Evolutionary conservation across 2,888 invertebrate species (phyloP), one percentile per base, ranked within the genome.

Genomic region (Colostygia pectinataria): DNA sequence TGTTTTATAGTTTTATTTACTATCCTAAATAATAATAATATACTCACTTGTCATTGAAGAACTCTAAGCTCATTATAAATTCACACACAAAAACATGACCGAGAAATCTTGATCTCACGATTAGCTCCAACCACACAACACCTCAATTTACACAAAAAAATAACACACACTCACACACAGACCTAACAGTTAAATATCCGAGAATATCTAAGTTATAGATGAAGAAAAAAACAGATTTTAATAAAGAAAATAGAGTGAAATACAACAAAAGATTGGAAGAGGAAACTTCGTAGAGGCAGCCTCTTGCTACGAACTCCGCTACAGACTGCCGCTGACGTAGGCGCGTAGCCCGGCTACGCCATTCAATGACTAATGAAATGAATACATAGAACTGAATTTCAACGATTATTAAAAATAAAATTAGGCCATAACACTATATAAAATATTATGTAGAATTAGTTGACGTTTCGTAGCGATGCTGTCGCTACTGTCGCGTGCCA

Each of bases 281-380:
- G 52, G 57, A 55, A 54, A 40, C 10, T 27, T 65, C 74, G 74
- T 71, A 74, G 71, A 65, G 55, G 53, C 75, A 61, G 39, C 66
- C 64, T 63, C 47, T 42, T 54, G 66, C 73, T 71, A 67, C 75
- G 71, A 54, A 51, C 34, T 8, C 64, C 55, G 74, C 71, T 76
- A 75, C 76, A 74, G 60, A 85, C 85, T 85, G 82, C 78, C 83
- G 83, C 84, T 82, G 75, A 62, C 50, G 46, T 49, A 54, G 54
- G 39, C 44, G 18, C 49, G 52, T 51, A 54, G 44, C 55, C 50
- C 39, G 48, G 49, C 69, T 71, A 68, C 69, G 50, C 29, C 44
- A 50, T 36, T 40, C 24, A 20, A 20, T 36, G 18, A 4, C 24
- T 20, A 12, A 8, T 6, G 18, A 12, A 9, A 1, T 24, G 15